Percentiles rank a stretch among this genome's conserved stretches.
These are phyloP conservation scores for Conus canariensis DNA, from an alignment of 2,888 invertebrate genomes.

Conservation along the genomic window DNA sequence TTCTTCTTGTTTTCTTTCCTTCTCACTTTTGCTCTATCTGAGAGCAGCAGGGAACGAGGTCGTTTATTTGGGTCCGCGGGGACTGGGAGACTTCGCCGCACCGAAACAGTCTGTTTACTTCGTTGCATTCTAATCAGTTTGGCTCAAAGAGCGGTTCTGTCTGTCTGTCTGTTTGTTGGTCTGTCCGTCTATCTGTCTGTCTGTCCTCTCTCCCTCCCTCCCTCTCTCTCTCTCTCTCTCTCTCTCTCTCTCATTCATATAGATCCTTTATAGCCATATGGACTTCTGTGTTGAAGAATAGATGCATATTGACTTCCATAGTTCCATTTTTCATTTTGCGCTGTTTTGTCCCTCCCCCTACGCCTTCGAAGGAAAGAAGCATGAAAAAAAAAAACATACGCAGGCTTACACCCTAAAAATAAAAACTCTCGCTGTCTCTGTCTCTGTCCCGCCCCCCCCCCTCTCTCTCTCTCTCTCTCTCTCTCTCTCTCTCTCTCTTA, in stretches of 20 bases:
- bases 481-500: too few species aligned
- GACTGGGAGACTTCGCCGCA: background rate
- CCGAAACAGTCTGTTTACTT: background rate
- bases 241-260: background rate
- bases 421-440: background rate
- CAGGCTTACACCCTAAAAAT: too few species aligned
- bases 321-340: too few species aligned
- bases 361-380: too few species aligned
- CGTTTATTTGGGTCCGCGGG: too few species aligned
- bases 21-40: background rate
- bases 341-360: too few species aligned
- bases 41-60: background rate
- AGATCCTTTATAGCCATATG: too few species aligned
- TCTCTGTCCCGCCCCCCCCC: background rate
- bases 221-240: background rate
- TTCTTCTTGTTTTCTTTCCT: background rate
- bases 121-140: background rate
- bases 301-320: too few species aligned
- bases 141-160: background rate
- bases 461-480: constrained; percentile 9
- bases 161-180: constrained; percentile 9
- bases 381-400: too few species aligned
- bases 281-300: too few species aligned
- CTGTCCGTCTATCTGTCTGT: background rate
- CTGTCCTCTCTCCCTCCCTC: too few species aligned